A percentile compares a stretch with the other conserved stretches of the same genome.
Evolutionary conservation across 2,888 invertebrate genomes (phyloP).

Genomic region (Onthophagus sagittarius): DNA sequence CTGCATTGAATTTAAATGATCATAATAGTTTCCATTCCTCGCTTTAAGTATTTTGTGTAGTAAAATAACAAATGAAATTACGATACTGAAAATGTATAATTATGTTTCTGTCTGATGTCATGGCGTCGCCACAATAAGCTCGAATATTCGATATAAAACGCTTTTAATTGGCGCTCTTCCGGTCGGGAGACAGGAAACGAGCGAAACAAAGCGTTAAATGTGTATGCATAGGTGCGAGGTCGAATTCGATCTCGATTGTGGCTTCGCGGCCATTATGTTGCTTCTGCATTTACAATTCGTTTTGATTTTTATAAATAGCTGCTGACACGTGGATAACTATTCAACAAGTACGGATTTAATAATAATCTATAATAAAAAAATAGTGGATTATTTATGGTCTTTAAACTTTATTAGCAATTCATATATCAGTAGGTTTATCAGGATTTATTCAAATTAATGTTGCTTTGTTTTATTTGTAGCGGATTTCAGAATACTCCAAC

Average conservation of each 20-base stretch:
- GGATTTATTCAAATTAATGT: too few relatives aligned
- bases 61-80: neutral
- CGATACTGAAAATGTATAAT: neutral
- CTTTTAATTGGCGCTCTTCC: conserved; percentile 7
- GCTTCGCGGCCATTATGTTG: neutral
- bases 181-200: neutral
- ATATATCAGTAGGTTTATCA: too few relatives aligned
- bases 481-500: too few relatives aligned
- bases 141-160: neutral
- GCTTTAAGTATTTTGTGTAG: too few relatives aligned
- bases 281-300: neutral
- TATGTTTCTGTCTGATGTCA: neutral
- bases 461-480: too few relatives aligned
- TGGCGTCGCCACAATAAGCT: neutral
- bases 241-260: neutral
- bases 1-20: neutral
- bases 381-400: too few relatives aligned
- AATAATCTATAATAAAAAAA: too few relatives aligned
- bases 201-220: conserved; percentile 11
- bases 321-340: neutral
- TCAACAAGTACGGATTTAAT: too few relatives aligned
- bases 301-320: neutral
- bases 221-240: conserved; percentile 3
- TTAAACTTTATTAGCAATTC: too few relatives aligned
- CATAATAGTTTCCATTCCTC: too few relatives aligned